Evolutionary conservation across 2,797 vertebrate genomes (phyloP).

Genomic region (Echeneis naucrates): DNA sequence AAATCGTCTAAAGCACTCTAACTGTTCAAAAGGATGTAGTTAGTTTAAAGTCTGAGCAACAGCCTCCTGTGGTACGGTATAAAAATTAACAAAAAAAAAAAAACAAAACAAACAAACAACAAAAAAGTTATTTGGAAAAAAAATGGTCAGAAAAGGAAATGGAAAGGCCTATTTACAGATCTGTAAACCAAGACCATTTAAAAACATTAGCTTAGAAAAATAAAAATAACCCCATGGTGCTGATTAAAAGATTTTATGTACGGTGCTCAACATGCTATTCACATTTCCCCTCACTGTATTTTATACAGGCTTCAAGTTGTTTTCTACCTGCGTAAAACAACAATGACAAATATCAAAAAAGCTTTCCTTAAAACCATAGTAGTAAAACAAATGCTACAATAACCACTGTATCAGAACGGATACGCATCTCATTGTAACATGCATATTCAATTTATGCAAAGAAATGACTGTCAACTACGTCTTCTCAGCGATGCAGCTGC

Average conservation of each 20-base stretch:
- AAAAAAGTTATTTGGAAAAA: conserved; percentile 9
- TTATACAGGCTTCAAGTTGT: conserved; percentile 40
- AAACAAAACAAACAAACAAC: too few species aligned
- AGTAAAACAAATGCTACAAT: conserved; percentile 38
- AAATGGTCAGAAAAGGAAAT: conserved; percentile 46
- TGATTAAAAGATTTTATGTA: conserved; percentile 54
- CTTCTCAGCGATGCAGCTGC: conserved; percentile 49
- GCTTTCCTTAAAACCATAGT: conserved; percentile 38
- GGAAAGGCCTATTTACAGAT: conserved; percentile 65
- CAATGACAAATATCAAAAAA: conserved; percentile 31
- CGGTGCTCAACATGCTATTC: conserved; percentile 49
- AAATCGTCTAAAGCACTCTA: conserved; percentile 27
- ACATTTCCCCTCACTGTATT: conserved; percentile 50
- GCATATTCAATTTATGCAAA: conserved; percentile 54
- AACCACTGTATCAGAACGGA: conserved; percentile 26
- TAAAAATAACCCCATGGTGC: conserved; percentile 50
- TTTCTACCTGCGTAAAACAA: conserved; percentile 49
- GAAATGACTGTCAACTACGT: conserved; percentile 27
- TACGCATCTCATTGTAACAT: conserved; percentile 44
- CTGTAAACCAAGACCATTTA: conserved; percentile 76
- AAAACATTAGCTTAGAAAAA: conserved; percentile 75
- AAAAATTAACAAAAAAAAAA: conserved; percentile 47
- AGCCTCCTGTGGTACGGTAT: conserved; percentile 27
- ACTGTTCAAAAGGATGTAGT: conserved; percentile 33
- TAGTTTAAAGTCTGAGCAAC: conserved; percentile 15